These are phyloP conservation scores for Drosophila neutralis DNA, from an alignment of 2,888 invertebrate species.

Conservation along the genomic window DNA sequence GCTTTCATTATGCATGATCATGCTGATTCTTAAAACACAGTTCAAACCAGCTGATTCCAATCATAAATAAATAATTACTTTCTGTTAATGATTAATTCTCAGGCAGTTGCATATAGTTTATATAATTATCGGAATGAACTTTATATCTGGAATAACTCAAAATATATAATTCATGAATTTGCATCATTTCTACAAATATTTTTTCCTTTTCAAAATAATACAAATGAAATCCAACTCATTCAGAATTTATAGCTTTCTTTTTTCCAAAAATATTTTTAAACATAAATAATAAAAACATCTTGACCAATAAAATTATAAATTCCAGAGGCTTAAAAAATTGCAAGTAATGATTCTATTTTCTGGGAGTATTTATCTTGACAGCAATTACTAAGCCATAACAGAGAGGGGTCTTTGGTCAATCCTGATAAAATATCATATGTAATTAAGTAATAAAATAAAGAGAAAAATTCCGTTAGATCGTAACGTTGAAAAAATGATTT, in stretches of 20 bases:
- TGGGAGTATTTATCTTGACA: not conserved
- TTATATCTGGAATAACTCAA: not conserved
- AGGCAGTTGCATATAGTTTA: not conserved
- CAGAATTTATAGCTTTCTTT: not conserved
- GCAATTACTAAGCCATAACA: not conserved
- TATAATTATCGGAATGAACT: not conserved
- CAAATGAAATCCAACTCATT: not conserved
- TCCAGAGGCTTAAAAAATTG: not conserved
- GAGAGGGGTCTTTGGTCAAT: not conserved
- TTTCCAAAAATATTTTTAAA: not conserved
- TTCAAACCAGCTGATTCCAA: not conserved
- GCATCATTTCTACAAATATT: not conserved
- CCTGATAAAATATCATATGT: not conserved
- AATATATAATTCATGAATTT: not conserved
- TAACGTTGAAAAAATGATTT: not conserved
- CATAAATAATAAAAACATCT: not conserved
- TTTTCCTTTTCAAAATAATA: not conserved
- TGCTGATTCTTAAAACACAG: slow-evolving; percentile 1
- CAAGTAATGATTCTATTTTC: not conserved
- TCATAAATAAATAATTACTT: not conserved
- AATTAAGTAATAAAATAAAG: not conserved
- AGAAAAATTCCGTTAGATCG: not conserved
- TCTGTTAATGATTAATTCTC: not conserved
- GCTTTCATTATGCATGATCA: slow-evolving; percentile 16
- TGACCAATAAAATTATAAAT: not conserved